A percentile compares a stretch with the other conserved stretches of the same genome.
phyloP scores from a whole-genome alignment of 2,888 invertebrate genomes.

The Lithodes maja region DNA sequence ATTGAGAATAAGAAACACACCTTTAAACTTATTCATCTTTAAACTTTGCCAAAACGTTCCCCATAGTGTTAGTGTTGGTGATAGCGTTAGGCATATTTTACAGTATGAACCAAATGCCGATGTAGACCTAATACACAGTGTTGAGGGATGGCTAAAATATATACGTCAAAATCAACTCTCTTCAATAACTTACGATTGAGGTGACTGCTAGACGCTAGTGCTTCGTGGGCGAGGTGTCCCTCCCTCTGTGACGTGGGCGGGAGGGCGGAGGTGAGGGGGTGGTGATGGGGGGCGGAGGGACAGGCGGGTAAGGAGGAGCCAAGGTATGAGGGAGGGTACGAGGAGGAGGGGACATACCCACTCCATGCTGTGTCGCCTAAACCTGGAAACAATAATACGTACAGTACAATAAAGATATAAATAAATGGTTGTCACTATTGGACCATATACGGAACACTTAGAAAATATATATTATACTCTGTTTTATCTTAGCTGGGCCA shows the following conservation, averaged over 20 bases:
- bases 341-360: constrained; percentile 33
- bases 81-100: no score
- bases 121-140: no score
- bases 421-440: background rate
- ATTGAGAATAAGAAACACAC: no score
- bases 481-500: no score
- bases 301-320: constrained; percentile 61
- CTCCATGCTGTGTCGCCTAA: constrained; percentile 53
- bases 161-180: no score
- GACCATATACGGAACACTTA: no score
- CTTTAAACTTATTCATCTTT: no score
- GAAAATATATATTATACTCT: no score
- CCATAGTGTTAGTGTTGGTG: no score
- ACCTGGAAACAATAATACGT: constrained; percentile 16
- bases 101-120: no score
- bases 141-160: no score
- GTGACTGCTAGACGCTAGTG: constrained; percentile 26
- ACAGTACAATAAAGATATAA: background rate
- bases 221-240: background rate
- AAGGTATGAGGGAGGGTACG: constrained; percentile 50
- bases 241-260: constrained; percentile 48
- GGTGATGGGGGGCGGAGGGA: constrained; percentile 27
- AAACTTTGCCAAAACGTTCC: no score
- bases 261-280: constrained; percentile 16
- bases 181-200: constrained; percentile 29